These are phyloP conservation scores for Gymnobelideus leadbeateri DNA, from an alignment of 2,113 vertebrate genomes.

Conservation along the genomic window DNA sequence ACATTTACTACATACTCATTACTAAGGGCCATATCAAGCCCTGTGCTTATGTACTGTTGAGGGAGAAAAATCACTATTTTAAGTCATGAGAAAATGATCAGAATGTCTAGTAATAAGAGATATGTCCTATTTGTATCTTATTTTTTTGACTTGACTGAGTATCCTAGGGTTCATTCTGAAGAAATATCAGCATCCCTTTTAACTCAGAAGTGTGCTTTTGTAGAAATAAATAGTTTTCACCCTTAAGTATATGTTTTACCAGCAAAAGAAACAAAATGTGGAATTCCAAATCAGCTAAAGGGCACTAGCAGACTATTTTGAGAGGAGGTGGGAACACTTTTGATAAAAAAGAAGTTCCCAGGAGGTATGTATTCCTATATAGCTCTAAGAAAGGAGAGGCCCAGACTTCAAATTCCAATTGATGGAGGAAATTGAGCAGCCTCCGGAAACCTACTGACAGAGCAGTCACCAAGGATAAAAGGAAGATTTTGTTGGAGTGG, in stretches of 20 bases:
- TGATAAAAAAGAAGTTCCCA: not conserved
- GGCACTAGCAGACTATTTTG: not conserved
- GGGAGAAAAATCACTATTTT: not conserved
- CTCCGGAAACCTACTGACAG: slow-evolving; percentile 69
- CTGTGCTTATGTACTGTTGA: not conserved
- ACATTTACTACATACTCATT: not conserved
- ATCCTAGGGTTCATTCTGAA: not conserved
- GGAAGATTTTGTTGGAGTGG: slow-evolving; percentile 40
- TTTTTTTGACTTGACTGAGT: not conserved
- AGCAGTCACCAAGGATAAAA: slow-evolving; percentile 36
- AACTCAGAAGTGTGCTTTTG: not conserved
- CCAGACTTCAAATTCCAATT: slow-evolving; percentile 42
- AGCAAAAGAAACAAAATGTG: not conserved
- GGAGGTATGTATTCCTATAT: not conserved
- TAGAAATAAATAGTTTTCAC: not conserved
- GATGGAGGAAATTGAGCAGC: slow-evolving; percentile 60
- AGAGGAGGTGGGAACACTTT: not conserved
- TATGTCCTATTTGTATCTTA: not conserved
- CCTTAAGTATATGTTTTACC: not conserved
- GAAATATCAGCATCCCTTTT: not conserved
- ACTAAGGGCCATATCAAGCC: not conserved
- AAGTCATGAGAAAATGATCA: not conserved
- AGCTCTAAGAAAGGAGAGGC: slow-evolving; percentile 52
- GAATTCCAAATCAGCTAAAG: slow-evolving; percentile 46
- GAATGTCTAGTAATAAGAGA: not conserved